Percentiles rank a stretch among this genome's conserved stretches.
These are phyloP conservation scores for Abscondita cerata DNA, from an alignment of 2,888 invertebrate genomes.

Conservation along the genomic window DNA sequence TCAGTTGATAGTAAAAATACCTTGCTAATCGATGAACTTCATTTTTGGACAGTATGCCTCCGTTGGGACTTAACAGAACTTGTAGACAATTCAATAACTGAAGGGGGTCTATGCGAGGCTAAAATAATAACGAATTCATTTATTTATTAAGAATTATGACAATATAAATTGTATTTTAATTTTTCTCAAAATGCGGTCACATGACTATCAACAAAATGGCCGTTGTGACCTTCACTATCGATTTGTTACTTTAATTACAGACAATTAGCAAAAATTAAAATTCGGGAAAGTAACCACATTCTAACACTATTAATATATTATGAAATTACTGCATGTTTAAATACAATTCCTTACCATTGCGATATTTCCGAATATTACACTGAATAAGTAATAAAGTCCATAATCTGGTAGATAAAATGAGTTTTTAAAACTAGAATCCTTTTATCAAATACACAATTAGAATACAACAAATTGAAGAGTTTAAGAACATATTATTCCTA, in stretches of 20 bases:
- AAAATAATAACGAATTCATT: slow-evolving; percentile 59
- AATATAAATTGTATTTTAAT: too few relatives aligned
- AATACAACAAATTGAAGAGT: slow-evolving; percentile 10
- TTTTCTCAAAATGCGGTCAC: neutral
- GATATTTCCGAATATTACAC: slow-evolving; percentile 16
- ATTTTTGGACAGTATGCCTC: slow-evolving; percentile 86
- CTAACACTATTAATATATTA: slow-evolving; percentile 14
- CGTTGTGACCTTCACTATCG: neutral
- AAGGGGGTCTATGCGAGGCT: slow-evolving; percentile 93
- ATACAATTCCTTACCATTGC: slow-evolving; percentile 32
- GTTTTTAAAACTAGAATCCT: slow-evolving; percentile 1
- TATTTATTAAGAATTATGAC: neutral
- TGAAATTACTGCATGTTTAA: slow-evolving; percentile 6
- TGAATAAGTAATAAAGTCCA: slow-evolving; percentile 16
- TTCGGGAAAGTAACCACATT: neutral
- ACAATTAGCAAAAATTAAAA: neutral
- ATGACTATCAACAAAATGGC: slow-evolving; percentile 15
- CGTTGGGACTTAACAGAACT: slow-evolving; percentile 81
- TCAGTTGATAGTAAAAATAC: slow-evolving; percentile 62
- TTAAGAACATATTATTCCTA: slow-evolving; percentile 18
- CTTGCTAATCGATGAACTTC: slow-evolving; percentile 88
- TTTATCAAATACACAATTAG: slow-evolving; percentile 17
- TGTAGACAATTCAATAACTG: slow-evolving; percentile 88
- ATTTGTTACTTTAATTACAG: neutral
- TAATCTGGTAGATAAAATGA: slow-evolving; percentile 15